Percentiles rank a stretch among this genome's conserved stretches.
phyloP scores from a whole-genome alignment of 2,797 vertebrate species.

The Molossus molossus region DNA sequence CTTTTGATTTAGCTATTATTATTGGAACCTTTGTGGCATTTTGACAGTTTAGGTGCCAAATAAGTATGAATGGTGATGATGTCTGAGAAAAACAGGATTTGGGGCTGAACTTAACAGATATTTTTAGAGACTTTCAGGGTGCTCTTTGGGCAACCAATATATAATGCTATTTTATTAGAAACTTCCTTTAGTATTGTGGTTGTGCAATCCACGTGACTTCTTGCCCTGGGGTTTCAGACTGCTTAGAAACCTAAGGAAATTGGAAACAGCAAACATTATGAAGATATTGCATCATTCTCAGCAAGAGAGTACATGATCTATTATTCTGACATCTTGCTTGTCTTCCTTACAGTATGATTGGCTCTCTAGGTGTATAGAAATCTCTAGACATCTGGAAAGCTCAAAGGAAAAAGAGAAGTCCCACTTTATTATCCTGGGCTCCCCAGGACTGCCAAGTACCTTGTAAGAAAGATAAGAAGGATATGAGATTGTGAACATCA shows the following conservation, averaged over 20 bases:
- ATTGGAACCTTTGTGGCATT: conserved; percentile 47
- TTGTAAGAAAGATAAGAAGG: conserved; percentile 75
- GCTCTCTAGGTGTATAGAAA: conserved; percentile 67
- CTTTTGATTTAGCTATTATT: conserved; percentile 78
- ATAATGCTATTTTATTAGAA: conserved; percentile 58
- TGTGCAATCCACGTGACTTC: conserved; percentile 39
- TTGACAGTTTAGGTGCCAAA: conserved; percentile 56
- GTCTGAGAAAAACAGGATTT: conserved; percentile 68
- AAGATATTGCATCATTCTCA: conserved; percentile 73
- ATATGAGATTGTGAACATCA: conserved; percentile 77
- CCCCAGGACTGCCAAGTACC: conserved; percentile 64
- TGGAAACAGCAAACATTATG: conserved; percentile 58
- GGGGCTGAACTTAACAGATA: background rate
- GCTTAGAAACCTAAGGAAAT: conserved; percentile 77
- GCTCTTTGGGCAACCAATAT: background rate
- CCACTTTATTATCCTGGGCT: conserved; percentile 60
- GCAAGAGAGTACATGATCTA: conserved; percentile 78
- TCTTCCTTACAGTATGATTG: conserved; percentile 75
- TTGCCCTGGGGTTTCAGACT: conserved; percentile 69
- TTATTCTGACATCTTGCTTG: conserved; percentile 79
- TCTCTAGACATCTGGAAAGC: conserved; percentile 82
- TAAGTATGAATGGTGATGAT: conserved; percentile 68
- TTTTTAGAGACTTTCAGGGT: background rate
- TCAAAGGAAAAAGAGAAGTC: conserved; percentile 74
- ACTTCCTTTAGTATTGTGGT: conserved; percentile 46